Evolutionary conservation across 1,140 invertebrate genomes (phyloP), one percentile per base, ranked within the genome.

Genomic region (Tetramorium alpestre): DNA sequence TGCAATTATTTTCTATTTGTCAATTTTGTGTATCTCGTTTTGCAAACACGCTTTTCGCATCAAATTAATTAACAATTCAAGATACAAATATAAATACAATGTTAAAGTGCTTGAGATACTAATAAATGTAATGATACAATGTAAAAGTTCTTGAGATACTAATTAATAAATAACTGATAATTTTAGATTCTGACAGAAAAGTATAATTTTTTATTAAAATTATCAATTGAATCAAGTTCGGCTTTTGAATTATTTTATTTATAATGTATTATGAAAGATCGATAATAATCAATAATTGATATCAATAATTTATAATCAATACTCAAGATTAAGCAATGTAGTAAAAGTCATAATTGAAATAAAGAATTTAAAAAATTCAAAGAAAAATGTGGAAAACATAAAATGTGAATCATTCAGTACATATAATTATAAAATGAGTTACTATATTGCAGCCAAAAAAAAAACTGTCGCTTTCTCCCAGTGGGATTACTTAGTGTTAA

Each of bases 1-100:
- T 13, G 6, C 7, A 49, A 13, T 38, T 65, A 28, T 49, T 65
- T 65, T 49, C 44, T 11, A 22, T 65, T 18, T 28, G 10, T 44
- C 11, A 47, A 22, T 78, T 76, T 76, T 10, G 56, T 47, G 8
- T 76, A 47, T 75, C 38, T 75, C 22, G n/a, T 58, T 75, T 33
- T 5, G n/a, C 51, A 75, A 75, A 56, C 18, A 25, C 54, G 13
- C 3, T 73, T 18, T 51, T 73, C 28, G 5, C 28, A 11, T 18
- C 41, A 25, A 75, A 58, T 41, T 75, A 22, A 56, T 56, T 41
- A 16, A 58, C 51, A 1, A 22, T 1, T 10, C 56, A 47, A 77
- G 41, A 64, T 16, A 3, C 22, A 33, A 28, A 25, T 44, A 33
- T n/a, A 5, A 47, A 44, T 44, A 56, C 28, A n/a, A 56, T 38